Base-by-base conservation (phyloP, 2,888 invertebrate genomes). In the Bugulina stolonifera region DNA sequence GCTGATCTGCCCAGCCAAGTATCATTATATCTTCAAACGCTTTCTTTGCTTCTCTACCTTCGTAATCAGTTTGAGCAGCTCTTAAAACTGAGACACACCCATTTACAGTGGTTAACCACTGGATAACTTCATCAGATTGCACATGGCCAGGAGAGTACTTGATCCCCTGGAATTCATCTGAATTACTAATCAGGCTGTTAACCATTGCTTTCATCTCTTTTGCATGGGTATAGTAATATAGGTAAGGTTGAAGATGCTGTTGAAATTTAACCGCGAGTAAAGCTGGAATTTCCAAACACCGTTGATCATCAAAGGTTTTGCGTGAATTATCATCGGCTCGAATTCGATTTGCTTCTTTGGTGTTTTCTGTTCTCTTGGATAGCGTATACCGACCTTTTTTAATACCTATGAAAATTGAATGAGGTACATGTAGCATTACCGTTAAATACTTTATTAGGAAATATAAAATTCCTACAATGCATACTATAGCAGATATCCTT, bases 301-400 rank as follows among this genome's bases (percentile, higher is more conserved):
- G 32, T 32, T 64, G 64, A 14, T 29, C 3, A 3, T 64, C 64
- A 64, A 32, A 64, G 32, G 25, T 27, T 32, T 18, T 27, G 64
- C 64, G 10, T 14, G 32, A 22, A 5, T 32, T 64, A 5, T 25
- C 32, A 14, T 64, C 32, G 10, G 64, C 64, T 34, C 32, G 64
- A 5, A 10, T 27, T 14, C 64, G 22, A 5, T 27, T 27, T 3
- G 32, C 27, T 32, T 64, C 64, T n/a, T 64, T 64, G 25, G 64
- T 64, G 64, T 64, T 32, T 64, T 64, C 29, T 34, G 64, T 64
- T 10, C 64, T 27, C 32, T 64, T 64, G 5, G 10, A 14, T 5
- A 29, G 32, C 27, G 64, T 64, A 32, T 64, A 64, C n/a, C 64
- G 2, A 1, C 64, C 64, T n/a, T 64, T 64, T 18, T 27, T 27